Conservation (phyloP, 2,888 invertebrate species). For the Acheta domesticus region DNA sequence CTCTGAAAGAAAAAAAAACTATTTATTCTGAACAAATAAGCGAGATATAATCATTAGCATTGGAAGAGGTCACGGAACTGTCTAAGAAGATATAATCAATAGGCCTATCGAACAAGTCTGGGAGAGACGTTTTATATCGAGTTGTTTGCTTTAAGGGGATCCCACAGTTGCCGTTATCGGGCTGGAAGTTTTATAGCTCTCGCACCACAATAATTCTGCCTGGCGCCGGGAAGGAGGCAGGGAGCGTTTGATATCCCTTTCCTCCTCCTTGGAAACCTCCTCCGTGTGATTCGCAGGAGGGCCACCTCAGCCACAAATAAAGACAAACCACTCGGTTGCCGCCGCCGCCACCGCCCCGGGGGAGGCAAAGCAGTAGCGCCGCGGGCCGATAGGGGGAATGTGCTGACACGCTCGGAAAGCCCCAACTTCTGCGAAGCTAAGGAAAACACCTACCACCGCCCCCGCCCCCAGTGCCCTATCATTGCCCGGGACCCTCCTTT, state of each 20-base stretch:
- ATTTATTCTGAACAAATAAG: too few species aligned
- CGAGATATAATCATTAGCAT: not conserved
- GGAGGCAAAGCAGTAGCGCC: conserved; percentile 3
- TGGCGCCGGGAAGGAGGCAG: not conserved
- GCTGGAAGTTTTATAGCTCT: not conserved
- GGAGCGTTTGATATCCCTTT: not conserved
- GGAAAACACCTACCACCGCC: not conserved
- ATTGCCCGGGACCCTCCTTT: not conserved
- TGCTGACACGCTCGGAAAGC: conserved; percentile 7
- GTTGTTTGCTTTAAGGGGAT: conserved; percentile 11
- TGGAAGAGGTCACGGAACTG: not conserved
- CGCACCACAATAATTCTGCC: conserved; percentile 18
- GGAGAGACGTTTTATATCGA: conserved; percentile 4
- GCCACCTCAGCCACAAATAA: conserved; percentile 10
- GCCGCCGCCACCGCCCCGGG: not conserved
- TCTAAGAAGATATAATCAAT: not conserved
- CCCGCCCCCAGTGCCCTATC: not conserved
- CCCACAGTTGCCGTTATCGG: not conserved
- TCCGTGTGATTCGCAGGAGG: not conserved
- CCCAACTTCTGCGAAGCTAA: conserved; percentile 10
- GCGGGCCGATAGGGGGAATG: not conserved
- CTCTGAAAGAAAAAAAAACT: too few species aligned
- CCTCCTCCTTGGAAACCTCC: not conserved
- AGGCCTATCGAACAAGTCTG: not conserved
- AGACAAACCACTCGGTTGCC: not conserved